phyloP scores from a whole-genome alignment of 1,140 invertebrate genomes.

The Sitodiplosis mosellana region DNA sequence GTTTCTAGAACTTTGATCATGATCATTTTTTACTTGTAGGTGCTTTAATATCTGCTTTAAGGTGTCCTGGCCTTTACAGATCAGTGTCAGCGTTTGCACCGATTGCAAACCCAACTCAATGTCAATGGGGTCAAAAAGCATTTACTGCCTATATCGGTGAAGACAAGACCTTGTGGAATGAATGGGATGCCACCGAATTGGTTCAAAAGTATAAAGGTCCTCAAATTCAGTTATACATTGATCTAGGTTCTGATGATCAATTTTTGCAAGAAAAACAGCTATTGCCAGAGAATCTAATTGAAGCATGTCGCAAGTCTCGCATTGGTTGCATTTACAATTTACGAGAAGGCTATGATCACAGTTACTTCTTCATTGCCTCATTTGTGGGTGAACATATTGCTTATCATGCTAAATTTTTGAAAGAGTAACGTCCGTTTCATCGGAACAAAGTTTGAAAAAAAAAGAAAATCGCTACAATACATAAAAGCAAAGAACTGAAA shows the following conservation, averaged over 20 bases:
- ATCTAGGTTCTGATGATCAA: conserved; percentile 76
- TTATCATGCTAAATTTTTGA: conserved; percentile 63
- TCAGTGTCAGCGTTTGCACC: conserved; percentile 94
- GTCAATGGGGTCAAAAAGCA: conserved; percentile 77
- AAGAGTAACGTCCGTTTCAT: no score
- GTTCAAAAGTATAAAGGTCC: conserved; percentile 72
- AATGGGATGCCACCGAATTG: conserved; percentile 79
- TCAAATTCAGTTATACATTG: conserved; percentile 65
- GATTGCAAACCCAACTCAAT: conserved; percentile 73
- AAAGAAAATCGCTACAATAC: no score
- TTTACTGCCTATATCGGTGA: conserved; percentile 75
- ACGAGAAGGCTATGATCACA: conserved; percentile 87
- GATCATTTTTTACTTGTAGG: conserved; percentile 19
- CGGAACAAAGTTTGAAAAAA: no score
- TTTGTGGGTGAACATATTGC: conserved; percentile 89
- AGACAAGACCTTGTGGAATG: conserved; percentile 46
- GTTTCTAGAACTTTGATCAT: no score
- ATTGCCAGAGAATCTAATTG: conserved; percentile 67
- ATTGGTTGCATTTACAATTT: conserved; percentile 56
- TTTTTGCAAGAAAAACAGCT: conserved; percentile 66
- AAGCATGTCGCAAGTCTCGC: conserved; percentile 43
- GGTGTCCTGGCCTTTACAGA: conserved; percentile 77
- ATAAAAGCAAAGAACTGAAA: no score
- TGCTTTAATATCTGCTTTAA: conserved; percentile 77
- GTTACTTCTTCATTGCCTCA: conserved; percentile 85